phyloP scores from a whole-genome alignment of 2,888 invertebrate species.

The Lepidocyrtoides sp. region DNA sequence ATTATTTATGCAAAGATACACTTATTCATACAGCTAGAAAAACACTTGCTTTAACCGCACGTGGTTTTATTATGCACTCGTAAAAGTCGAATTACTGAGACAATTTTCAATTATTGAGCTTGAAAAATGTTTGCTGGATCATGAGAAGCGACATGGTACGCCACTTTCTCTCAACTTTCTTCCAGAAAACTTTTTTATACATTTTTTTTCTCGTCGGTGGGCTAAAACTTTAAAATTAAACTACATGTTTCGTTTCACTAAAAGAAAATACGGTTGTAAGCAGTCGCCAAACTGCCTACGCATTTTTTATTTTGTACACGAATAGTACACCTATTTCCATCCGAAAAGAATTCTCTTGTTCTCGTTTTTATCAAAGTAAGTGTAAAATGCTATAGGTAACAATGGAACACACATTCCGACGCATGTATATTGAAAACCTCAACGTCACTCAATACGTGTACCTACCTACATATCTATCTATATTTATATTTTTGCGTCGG shows the following conservation, averaged over 20 bases:
- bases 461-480: too few species aligned
- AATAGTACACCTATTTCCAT: constrained; percentile 15
- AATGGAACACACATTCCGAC: background rate
- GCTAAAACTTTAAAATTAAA: constrained; percentile 28
- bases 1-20: too few species aligned
- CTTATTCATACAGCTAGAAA: too few species aligned
- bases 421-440: too few species aligned
- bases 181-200: background rate
- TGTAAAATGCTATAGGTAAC: constrained; percentile 9
- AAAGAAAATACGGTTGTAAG: background rate
- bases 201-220: background rate
- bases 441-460: too few species aligned
- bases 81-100: background rate
- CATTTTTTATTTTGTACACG: background rate
- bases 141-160: background rate
- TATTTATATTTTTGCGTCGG: too few species aligned
- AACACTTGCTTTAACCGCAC: too few species aligned
- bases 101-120: constrained; percentile 9
- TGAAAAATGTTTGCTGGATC: background rate
- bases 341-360: background rate
- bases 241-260: background rate
- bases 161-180: constrained; percentile 3
- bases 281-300: background rate
- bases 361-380: constrained; percentile 29
- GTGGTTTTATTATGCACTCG: background rate